Evolutionary conservation across 1,140 invertebrate species (phyloP), one percentile per base, ranked within the genome.

Genomic region (Diorhabda carinulata): DNA sequence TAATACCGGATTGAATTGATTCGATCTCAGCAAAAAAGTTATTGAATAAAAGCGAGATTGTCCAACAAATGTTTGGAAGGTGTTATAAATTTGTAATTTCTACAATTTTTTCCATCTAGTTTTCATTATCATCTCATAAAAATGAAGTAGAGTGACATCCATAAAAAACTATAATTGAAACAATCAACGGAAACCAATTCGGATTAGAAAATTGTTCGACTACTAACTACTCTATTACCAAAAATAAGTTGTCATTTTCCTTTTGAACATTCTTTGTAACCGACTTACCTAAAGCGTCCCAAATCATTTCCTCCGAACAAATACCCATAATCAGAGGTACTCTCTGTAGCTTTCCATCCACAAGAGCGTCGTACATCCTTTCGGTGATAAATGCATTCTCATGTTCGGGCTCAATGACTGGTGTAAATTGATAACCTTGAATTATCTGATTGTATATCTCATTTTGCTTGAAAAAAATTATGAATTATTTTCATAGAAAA

Each of bases 321-420:
- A 75, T 70, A 7, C 73, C 73, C 57, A 75, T 68, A 9, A 75
- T 69, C 7, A 70, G 44, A 4, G 73, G 73, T n/a, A 75, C 73
- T 57, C 6, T 47, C 8, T 56, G 65, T 45, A 68, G 63, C 7
- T 70, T 63, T 40, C 73, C 73, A n/a, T 45, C 52, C 10, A 60
- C 45, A 40, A 75, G 40, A 43, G 58, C 44, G 6, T 71, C 61
- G 57, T 70, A 73, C 61, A 69, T 67, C 4, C 47, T 62, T 62
- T 75, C 57, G 4, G 72, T 70, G 5, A 75, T 61, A 56, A 75
- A 75, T 5, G 73, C 71, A 64, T 61, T 65, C 10, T 75, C 72
- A 41, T 71, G 70, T 44, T 75, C 66, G 7, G 68, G 69, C 69
- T 75, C 73, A 8, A 73, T 52, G 5, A 64, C 62, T 8, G 67